Conservation (phyloP, 2,113 vertebrate genomes). For the Galeopterus variegatus region DNA sequence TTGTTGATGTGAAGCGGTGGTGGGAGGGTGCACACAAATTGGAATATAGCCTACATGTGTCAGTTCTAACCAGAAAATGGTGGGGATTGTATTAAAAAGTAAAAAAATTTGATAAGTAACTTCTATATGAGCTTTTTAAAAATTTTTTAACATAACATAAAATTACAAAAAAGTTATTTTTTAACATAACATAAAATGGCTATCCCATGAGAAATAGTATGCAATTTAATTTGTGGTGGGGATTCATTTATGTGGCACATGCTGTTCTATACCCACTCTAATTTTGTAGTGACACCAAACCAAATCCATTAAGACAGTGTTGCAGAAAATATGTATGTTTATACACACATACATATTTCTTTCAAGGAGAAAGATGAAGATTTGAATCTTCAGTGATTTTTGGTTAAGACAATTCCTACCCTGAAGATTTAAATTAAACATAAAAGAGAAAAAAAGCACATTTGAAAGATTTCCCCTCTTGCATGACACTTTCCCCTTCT, state of each 20-base stretch:
- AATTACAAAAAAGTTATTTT: background rate
- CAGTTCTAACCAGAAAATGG: constrained; percentile 35
- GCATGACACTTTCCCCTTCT: constrained; percentile 52
- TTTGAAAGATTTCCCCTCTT: constrained; percentile 40
- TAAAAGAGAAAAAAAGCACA: constrained; percentile 40
- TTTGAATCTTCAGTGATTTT: constrained; percentile 41
- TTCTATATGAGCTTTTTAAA: background rate
- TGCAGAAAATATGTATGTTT: background rate
- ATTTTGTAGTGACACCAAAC: background rate
- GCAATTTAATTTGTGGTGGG: background rate
- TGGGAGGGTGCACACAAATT: background rate
- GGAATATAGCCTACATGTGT: background rate
- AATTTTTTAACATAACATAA: background rate
- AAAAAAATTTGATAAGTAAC: constrained; percentile 20
- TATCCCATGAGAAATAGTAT: background rate
- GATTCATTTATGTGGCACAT: background rate
- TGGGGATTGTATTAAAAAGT: background rate
- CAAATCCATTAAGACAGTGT: background rate
- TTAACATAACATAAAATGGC: background rate
- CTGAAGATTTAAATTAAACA: constrained; percentile 59
- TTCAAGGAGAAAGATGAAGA: background rate
- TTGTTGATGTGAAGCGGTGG: background rate
- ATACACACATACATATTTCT: background rate
- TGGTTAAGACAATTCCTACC: constrained; percentile 36
- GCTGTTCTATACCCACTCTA: background rate